These are phyloP conservation scores for Rhingia campestris DNA, from an alignment of 2,888 invertebrate species.

Conservation along the genomic window DNA sequence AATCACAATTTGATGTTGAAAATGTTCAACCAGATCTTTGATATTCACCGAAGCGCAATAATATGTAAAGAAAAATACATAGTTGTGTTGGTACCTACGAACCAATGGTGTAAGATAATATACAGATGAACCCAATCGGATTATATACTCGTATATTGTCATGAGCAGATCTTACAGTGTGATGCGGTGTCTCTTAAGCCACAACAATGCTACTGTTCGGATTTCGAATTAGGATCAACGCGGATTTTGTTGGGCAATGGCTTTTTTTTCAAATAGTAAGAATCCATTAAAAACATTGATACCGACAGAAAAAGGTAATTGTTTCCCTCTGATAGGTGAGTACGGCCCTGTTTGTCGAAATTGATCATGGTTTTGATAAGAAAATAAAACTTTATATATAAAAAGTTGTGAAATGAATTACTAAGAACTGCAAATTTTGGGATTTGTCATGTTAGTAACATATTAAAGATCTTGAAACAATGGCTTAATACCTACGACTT, in stretches of 20 bases:
- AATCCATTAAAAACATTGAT: background rate
- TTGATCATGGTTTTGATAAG: background rate
- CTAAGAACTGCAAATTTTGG: too few species aligned
- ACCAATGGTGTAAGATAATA: slow-evolving; percentile 26
- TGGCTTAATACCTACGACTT: too few species aligned
- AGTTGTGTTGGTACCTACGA: slow-evolving; percentile 12
- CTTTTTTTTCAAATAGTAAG: slow-evolving; percentile 3
- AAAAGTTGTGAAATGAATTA: too few species aligned
- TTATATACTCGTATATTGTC: slow-evolving; percentile 42
- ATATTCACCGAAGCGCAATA: slow-evolving; percentile 71
- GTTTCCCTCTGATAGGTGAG: background rate
- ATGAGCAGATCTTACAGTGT: slow-evolving; percentile 27
- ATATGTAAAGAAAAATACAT: slow-evolving; percentile 40
- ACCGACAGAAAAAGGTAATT: background rate
- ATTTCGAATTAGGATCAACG: slow-evolving; percentile 51
- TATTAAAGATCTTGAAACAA: too few species aligned
- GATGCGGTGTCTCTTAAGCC: slow-evolving; percentile 37
- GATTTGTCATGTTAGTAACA: too few species aligned
- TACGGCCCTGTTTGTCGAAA: slow-evolving; percentile 5
- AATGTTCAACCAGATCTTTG: slow-evolving; percentile 65
- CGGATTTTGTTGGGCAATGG: background rate
- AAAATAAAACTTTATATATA: slow-evolving; percentile 9
- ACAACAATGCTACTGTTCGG: slow-evolving; percentile 58
- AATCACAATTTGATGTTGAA: slow-evolving; percentile 73
- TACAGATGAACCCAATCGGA: slow-evolving; percentile 59